phyloP scores from a whole-genome alignment of 2,888 invertebrate species.

The Synanthedon tipuliformis region DNA sequence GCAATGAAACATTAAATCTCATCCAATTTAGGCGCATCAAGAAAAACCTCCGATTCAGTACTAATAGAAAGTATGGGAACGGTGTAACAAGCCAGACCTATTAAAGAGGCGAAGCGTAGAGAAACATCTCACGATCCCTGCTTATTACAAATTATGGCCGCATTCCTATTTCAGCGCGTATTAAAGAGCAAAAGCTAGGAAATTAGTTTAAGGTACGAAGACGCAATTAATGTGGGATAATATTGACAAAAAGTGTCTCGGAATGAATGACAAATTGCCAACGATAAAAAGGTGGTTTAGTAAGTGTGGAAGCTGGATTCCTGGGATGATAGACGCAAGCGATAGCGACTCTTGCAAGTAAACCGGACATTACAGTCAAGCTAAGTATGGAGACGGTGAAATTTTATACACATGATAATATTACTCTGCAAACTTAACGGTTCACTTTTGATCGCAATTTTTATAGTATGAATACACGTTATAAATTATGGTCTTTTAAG shows the following conservation, averaged over 20 bases:
- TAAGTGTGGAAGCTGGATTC: constrained; percentile 16
- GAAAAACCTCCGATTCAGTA: constrained; percentile 17
- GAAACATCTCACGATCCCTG: constrained; percentile 60
- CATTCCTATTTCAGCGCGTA: constrained; percentile 53
- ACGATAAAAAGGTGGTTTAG: constrained; percentile 32
- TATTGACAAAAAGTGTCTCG: constrained; percentile 42
- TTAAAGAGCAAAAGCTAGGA: constrained; percentile 38
- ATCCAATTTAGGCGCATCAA: constrained; percentile 31
- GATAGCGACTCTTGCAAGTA: constrained; percentile 5
- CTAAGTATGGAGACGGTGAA: neutral
- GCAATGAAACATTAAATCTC: constrained; percentile 36
- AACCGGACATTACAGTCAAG: constrained; percentile 1
- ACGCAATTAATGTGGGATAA: constrained; percentile 51
- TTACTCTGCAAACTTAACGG: too few relatives aligned
- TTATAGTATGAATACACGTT: too few relatives aligned
- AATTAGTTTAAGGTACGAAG: constrained; percentile 21
- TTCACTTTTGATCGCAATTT: too few relatives aligned
- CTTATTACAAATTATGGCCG: constrained; percentile 69
- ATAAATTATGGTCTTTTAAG: too few relatives aligned
- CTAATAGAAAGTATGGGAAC: constrained; percentile 55
- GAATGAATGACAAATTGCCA: constrained; percentile 50
- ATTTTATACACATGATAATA: too few relatives aligned
- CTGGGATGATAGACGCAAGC: constrained; percentile 9
- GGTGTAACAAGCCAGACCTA: constrained; percentile 54
- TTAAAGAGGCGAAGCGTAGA: constrained; percentile 59